These are phyloP conservation scores for Siderastrea siderea DNA, from an alignment of 92 coral and sea anemone genomes.

Conservation along the genomic window DNA sequence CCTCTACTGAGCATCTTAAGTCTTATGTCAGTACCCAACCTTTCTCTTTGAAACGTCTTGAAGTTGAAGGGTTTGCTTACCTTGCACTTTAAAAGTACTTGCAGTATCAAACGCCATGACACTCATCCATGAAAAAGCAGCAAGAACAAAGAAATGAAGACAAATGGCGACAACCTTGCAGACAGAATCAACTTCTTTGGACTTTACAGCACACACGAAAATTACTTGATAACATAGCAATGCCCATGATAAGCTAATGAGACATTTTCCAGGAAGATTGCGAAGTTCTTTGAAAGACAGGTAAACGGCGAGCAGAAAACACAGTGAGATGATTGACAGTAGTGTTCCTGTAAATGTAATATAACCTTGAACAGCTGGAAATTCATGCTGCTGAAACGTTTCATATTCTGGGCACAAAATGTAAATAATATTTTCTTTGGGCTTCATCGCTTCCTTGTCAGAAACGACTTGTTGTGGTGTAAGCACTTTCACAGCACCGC, in stretches of 20 bases:
- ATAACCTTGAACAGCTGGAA: not conserved
- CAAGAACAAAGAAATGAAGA: conserved; percentile 66
- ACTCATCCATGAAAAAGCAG: conserved; percentile 80
- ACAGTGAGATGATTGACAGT: conserved; percentile 24
- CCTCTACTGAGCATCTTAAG: no score
- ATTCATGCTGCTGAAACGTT: not conserved
- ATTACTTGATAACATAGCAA: conserved; percentile 32
- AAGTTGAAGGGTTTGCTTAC: not conserved
- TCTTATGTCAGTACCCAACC: no score
- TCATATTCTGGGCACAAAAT: conserved; percentile 18
- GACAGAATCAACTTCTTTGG: conserved; percentile 5
- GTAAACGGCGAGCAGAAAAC: conserved; percentile 24
- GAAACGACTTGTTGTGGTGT: not conserved
- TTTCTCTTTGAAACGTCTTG: no score
- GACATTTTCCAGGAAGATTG: conserved; percentile 47
- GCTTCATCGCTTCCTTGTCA: not conserved
- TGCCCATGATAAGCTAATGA: conserved; percentile 20
- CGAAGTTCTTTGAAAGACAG: conserved; percentile 14
- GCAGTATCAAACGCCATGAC: conserved; percentile 70
- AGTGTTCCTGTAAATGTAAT: conserved; percentile 12
- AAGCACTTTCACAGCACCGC: not conserved
- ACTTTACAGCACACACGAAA: not conserved
- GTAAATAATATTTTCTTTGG: not conserved
- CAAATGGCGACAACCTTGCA: conserved; percentile 69
- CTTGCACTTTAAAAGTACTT: not conserved